These are phyloP conservation scores for Chaetoderma sp. DNA, from an alignment of 2,888 invertebrate genomes.

Conservation along the genomic window DNA sequence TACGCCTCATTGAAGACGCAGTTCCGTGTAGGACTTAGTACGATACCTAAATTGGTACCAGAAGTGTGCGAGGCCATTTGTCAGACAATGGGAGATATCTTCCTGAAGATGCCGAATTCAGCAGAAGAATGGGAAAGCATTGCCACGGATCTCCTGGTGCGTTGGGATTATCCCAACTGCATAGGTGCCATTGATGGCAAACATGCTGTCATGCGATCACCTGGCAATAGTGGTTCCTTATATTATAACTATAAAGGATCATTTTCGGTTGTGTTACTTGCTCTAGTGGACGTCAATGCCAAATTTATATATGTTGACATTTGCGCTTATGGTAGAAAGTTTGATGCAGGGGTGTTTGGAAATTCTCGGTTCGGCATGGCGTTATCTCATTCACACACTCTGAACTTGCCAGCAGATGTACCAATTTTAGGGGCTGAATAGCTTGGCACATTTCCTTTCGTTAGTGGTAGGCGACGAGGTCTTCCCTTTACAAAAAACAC, in stretches of 20 bases:
- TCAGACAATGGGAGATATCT: background rate
- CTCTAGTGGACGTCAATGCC: too few species aligned
- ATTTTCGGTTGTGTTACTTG: background rate
- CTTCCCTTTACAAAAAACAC: too few species aligned
- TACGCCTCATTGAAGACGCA: constrained; percentile 4
- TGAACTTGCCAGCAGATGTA: too few species aligned
- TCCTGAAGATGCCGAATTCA: background rate
- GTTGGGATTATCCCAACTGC: constrained; percentile 3
- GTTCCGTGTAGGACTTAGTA: constrained; percentile 12
- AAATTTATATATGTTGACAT: too few species aligned
- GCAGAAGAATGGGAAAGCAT: background rate
- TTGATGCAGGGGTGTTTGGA: too few species aligned
- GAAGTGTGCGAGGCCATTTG: constrained; percentile 16
- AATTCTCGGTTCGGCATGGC: too few species aligned
- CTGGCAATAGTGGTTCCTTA: background rate
- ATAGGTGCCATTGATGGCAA: constrained; percentile 6
- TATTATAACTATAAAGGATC: constrained; percentile 11
- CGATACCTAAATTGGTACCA: constrained; percentile 17
- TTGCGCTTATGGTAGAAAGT: too few species aligned
- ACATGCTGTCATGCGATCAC: constrained; percentile 8
- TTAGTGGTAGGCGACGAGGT: too few species aligned
- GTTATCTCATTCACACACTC: too few species aligned
- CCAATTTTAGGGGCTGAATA: too few species aligned
- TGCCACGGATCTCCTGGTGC: background rate
- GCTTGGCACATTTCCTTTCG: too few species aligned